Percentiles rank a stretch among this genome's conserved stretches.
Conservation (phyloP, 2,797 vertebrate genomes). For the Scolopax bukidnonensis region DNA sequence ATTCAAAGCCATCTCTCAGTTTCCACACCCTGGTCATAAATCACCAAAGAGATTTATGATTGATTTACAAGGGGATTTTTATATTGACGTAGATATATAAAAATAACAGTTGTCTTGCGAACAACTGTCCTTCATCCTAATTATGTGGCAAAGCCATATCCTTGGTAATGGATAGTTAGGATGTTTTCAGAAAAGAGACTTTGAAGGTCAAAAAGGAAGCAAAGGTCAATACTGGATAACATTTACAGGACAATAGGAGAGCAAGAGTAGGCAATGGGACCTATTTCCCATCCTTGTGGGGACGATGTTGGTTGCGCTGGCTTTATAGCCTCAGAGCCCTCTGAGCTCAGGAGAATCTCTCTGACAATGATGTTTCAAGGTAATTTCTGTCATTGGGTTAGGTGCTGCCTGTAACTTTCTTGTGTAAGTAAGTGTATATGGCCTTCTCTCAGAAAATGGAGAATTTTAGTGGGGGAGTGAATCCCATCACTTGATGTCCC, state of each 20-base stretch:
- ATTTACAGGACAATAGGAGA: neutral
- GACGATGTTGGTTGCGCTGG: neutral
- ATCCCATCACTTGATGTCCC: neutral
- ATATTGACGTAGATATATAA: neutral
- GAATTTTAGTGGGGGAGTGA: neutral
- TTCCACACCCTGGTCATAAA: constrained; percentile 4
- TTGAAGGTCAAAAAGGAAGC: neutral
- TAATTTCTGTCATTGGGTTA: neutral
- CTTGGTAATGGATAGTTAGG: neutral
- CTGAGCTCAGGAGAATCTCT: neutral
- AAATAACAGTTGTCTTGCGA: constrained; percentile 6
- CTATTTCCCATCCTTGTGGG: neutral
- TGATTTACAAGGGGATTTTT: constrained; percentile 41
- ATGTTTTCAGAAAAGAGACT: neutral
- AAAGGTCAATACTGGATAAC: neutral
- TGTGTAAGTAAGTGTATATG: neutral
- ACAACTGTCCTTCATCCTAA: constrained; percentile 25
- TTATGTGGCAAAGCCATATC: neutral
- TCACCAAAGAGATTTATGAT: constrained; percentile 30
- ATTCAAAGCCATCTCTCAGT: constrained; percentile 14
- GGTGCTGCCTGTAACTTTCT: neutral
- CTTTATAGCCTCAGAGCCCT: neutral
- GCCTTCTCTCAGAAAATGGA: neutral
- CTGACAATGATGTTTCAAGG: neutral
- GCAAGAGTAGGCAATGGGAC: neutral